Evolutionary conservation across 2,113 vertebrate genomes (phyloP), one percentile per base, ranked within the genome.

Genomic region (Myxocyprinus asiaticus): DNA sequence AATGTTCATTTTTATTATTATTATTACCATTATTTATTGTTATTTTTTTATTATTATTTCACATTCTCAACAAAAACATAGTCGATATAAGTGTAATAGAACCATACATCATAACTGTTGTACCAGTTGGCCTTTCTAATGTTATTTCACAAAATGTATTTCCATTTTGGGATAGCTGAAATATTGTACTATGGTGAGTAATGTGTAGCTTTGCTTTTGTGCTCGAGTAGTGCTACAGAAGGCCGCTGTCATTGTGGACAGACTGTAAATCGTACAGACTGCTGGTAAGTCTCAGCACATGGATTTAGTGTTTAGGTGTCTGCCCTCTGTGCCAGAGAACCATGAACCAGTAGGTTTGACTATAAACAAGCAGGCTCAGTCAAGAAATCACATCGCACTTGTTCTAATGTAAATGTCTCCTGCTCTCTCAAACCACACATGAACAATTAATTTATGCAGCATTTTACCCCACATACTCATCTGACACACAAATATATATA

Each of bases 251-350:
- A 70, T 70, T 70, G 67, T 2, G 22, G 67, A 70, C 53, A 72
- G 69, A 14, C 55, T 43, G 51, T 71, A 71, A 55, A 72, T 72
- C 8, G n/a, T 55, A 59, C 69, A 72, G 43, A 59, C 53, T 70
- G 67, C 50, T 50, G n/a, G 67, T 70, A 70, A 43, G 53, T 72
- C 22, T 33, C 69, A 72, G 58, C 69, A 72, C 44, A 14, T 33
- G 55, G 42, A 58, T 78, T 78, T 67, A 69, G 66, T 56, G 58
- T 69, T 69, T 61, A 69, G 76, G 76, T 77, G 75, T 66, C 75
- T 66, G 67, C 53, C 74, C 47, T 55, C 51, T 55, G 76, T 77
- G 64, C 64, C 9, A 33, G 22, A 33, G 22, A 33, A 33, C 22
- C 22, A 33, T 33, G 22, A 33, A 33, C 22, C 22, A 33, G 22